These are phyloP conservation scores for Chouioia cunea DNA, from an alignment of 2,888 invertebrate species.

Conservation along the genomic window DNA sequence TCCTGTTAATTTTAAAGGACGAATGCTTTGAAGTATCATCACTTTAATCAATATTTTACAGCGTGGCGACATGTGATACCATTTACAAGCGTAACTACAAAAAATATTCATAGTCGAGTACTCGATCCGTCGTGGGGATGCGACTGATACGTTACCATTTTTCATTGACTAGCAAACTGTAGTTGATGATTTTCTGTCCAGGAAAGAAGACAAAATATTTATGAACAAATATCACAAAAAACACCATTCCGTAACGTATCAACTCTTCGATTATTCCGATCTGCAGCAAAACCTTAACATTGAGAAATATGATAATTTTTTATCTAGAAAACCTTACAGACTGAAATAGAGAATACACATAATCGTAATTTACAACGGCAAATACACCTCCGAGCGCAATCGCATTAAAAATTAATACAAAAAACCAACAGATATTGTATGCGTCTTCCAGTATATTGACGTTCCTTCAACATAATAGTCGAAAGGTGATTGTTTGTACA, in stretches of 20 bases:
- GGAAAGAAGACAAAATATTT: slow-evolving; percentile 35
- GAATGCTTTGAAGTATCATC: slow-evolving; percentile 24
- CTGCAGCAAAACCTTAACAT: slow-evolving; percentile 12
- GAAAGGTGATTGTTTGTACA: slow-evolving; percentile 9
- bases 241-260: slow-evolving; percentile 18
- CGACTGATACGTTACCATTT: slow-evolving; percentile 22
- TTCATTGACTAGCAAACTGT: slow-evolving; percentile 19
- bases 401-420: slow-evolving; percentile 20
- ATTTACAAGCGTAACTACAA: slow-evolving; percentile 26
- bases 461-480: slow-evolving; percentile 8
- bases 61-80: slow-evolving; percentile 31
- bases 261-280: neutral
- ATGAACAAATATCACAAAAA: slow-evolving; percentile 5
- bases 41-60: slow-evolving; percentile 17
- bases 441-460: slow-evolving; percentile 9
- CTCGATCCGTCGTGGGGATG: too few relatives aligned
- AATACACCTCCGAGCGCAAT: slow-evolving; percentile 10
- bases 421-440: slow-evolving; percentile 30
- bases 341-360: neutral
- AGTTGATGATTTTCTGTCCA: slow-evolving; percentile 35
- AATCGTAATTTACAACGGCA: slow-evolving; percentile 16
- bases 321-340: neutral
- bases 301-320: neutral
- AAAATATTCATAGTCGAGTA: too few relatives aligned
- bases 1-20: slow-evolving; percentile 15